Base-by-base conservation (phyloP, 2,888 invertebrate species). In the Brenthis daphne region DNA sequence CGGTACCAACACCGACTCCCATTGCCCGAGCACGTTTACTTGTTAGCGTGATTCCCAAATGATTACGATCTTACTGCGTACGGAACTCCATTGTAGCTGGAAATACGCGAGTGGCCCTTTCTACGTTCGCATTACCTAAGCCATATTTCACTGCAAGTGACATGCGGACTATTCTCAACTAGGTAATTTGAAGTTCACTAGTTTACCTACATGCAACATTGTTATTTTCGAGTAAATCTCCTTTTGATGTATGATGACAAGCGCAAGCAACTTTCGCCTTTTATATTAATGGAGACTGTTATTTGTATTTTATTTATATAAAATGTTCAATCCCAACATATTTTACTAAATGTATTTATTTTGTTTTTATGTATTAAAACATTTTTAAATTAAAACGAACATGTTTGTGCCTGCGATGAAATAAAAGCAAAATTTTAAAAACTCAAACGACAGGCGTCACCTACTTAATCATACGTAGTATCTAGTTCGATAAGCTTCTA, bases 31-130 rank as follows among this genome's bases (percentile, higher is more conserved):
- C 83, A 82, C 81, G 86, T 87, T 88, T 85, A 86, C 88, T 88
- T 87, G 88, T 90, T 89, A 89, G 82, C 85, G 86, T 89, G 88
- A 89, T 90, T 86, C 84, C 84, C 82, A 78, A 82, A 85, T 85
- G 90, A 91, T 91, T 86, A 86, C 84, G 79, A 89, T 89, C 89
- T 84, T 75, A 76, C 79, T 77, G 78, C 74, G 78, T 75, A 73
- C 74, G 77, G 79, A 80, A 79, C 78, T 77, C 80, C 81, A 82
- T 81, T 82, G 79, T 78, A 78, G 76, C 74, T 78, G 71, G 73
- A 74, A 74, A 74, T 77, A 73, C 73, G 73, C 74, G 74, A 72
- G 73, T 73, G 73, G 71, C 74, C 75, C 76, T 77, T 76, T 74
- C 76, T 68, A 71, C 67, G 68, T 69, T 73, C 73, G 68, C 76